Base-by-base conservation (phyloP, 1,140 invertebrate genomes). In the Brachionus rubens region DNA sequence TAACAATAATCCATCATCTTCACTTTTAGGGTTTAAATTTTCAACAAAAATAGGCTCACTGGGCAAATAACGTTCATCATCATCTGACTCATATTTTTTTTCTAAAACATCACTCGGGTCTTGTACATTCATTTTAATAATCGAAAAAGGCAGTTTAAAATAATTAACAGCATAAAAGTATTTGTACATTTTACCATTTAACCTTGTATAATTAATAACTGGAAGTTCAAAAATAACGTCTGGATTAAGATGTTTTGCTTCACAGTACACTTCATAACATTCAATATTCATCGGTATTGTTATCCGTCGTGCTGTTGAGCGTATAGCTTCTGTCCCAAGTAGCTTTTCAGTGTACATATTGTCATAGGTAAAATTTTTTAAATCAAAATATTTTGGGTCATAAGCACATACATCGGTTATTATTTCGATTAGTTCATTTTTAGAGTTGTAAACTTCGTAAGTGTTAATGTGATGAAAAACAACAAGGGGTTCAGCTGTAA, bases 401-500 rank as follows among this genome's bases (percentile, higher is more conserved):
- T 72, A 72, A 24, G 68, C 68, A 54, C 68, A 72, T 7, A 72
- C 46, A 40, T 72, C 68, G 16, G 36, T 54, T 4, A 40, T 10
- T 36, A 72, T n/a, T 24, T 24, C 43, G 19, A 24, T 26, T 19
- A 47, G 1, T 14, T 46, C 28, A 36, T 36, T 48, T 6, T 72
- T 24, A 14, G 26, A 50, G 9, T 72, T 19, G 41, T 36, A 21
- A 28, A 30, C 88, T 81, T 88, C 92, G 80, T 89, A 96, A 65
- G 91, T 89, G 84, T 96, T 96, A 65, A 94, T 92, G 36, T 92
- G 91, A 80, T 96, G 93, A 2, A 94, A 86, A 78, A 90, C 93
- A 80, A 94, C 94, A 77, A 94, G 90, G 0, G 89, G 83, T 67
- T 91, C 89, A 0, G 91, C 87, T 19, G 88, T 80, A 80, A 85